These are phyloP conservation scores for Lepidurus apus DNA, from an alignment of 1,140 invertebrate genomes.

Conservation along the genomic window DNA sequence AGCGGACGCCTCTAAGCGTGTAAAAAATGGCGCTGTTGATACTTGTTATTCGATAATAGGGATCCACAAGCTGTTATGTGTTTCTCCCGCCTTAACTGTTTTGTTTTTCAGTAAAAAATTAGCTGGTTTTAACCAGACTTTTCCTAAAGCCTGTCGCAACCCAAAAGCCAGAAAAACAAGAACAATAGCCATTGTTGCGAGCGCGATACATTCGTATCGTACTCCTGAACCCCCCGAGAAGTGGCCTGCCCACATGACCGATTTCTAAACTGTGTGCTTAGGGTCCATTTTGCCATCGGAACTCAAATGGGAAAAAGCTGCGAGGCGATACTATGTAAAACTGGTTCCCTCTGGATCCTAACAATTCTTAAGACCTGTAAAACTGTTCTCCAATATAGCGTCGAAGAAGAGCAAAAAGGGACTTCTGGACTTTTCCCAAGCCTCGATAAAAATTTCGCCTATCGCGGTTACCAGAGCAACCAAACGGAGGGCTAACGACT, in stretches of 20 bases:
- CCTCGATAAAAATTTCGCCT: not conserved
- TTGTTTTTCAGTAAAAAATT: not conserved
- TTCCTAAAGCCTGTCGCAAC: not conserved
- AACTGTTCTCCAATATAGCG: not conserved
- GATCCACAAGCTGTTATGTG: not conserved
- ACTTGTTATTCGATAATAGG: not conserved
- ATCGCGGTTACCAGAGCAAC: not conserved
- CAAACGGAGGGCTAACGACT: not conserved
- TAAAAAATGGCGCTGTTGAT: not conserved
- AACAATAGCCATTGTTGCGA: not conserved
- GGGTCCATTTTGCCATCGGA: not conserved
- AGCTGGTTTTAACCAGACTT: conserved; percentile 1
- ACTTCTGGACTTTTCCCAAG: not conserved
- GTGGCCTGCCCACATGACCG: not conserved
- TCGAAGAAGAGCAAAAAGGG: not conserved
- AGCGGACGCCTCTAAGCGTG: not conserved
- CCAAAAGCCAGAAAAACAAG: not conserved
- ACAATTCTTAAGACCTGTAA: not conserved
- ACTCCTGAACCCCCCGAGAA: not conserved
- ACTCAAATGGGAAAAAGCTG: not conserved
- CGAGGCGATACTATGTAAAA: not conserved
- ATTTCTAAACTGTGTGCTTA: not conserved
- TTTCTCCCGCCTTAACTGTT: not conserved
- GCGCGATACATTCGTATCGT: not conserved
- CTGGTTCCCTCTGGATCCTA: conserved; percentile 7